Conservation (phyloP, 2,113 vertebrate genomes). For the Labeo rohita region DNA sequence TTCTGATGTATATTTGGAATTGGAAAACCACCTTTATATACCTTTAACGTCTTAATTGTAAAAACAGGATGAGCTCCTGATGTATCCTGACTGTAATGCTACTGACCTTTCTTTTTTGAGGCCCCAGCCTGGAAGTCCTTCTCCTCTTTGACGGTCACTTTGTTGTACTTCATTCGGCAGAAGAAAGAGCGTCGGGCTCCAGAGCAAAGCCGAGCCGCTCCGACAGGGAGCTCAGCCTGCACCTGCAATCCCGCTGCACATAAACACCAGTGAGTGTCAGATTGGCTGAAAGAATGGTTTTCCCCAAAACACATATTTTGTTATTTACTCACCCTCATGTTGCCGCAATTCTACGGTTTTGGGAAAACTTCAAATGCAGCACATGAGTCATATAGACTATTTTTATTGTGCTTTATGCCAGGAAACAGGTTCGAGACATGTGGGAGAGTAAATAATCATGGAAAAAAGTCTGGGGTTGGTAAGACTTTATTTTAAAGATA, state of each 20-base stretch:
- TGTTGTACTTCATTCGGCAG: constrained; percentile 88
- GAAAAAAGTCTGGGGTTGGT: neutral
- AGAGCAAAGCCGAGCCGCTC: constrained; percentile 79
- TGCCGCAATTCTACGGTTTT: neutral
- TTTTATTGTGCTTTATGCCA: neutral
- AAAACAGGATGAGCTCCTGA: neutral
- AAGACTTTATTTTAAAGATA: neutral
- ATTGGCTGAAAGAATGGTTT: neutral
- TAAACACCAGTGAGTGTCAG: constrained; percentile 24
- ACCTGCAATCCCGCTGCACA: constrained; percentile 85
- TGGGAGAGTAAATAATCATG: neutral
- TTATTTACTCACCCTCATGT: neutral
- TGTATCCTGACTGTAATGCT: neutral
- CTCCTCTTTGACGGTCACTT: constrained; percentile 80
- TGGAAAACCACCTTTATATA: neutral
- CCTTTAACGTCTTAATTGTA: neutral
- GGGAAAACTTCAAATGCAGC: neutral
- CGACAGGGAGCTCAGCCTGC: constrained; percentile 83
- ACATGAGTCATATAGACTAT: neutral
- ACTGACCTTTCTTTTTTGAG: constrained; percentile 86
- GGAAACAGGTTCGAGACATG: neutral
- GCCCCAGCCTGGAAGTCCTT: constrained; percentile 78
- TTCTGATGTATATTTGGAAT: neutral
- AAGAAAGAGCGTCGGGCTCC: constrained; percentile 91
- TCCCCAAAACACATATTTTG: neutral